These are phyloP conservation scores for Ellobius talpinus DNA, from an alignment of 2,113 vertebrate species.

Conservation along the genomic window DNA sequence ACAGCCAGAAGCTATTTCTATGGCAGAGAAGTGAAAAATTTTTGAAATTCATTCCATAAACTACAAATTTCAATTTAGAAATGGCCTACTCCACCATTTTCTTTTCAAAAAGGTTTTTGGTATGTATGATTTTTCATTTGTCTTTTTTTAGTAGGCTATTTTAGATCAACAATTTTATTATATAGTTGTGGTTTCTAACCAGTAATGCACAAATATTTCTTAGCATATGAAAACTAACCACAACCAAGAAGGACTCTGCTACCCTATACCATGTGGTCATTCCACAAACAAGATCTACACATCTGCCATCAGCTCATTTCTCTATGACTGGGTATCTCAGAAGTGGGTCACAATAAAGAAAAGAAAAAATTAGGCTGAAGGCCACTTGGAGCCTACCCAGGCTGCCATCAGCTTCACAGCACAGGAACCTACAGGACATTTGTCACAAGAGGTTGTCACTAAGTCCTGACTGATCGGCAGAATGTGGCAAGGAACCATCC, in stretches of 20 bases:
- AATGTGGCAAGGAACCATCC: not conserved
- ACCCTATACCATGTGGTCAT: not conserved
- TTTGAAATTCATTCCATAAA: not conserved
- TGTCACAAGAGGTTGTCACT: not conserved
- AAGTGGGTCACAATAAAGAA: not conserved
- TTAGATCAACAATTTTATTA: not conserved
- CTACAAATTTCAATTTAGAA: not conserved
- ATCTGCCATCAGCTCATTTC: not conserved
- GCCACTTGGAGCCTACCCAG: not conserved
- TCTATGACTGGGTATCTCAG: not conserved
- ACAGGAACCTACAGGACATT: not conserved
- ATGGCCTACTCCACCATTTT: not conserved
- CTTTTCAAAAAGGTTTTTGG: not conserved
- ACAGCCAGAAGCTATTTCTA: too few relatives aligned
- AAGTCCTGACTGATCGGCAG: not conserved
- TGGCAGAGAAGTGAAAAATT: not conserved
- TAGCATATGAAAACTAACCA: not conserved
- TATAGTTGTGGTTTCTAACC: not conserved
- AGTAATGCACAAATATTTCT: not conserved
- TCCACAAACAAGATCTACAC: not conserved
- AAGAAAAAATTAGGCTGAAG: not conserved
- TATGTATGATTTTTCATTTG: not conserved
- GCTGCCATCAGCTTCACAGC: not conserved
- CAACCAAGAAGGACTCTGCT: not conserved
- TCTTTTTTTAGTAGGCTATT: not conserved